Percentiles rank a stretch among this genome's conserved stretches.
These are phyloP conservation scores for Luscinia megarhynchos DNA, from an alignment of 2,797 vertebrate genomes.

Conservation along the genomic window DNA sequence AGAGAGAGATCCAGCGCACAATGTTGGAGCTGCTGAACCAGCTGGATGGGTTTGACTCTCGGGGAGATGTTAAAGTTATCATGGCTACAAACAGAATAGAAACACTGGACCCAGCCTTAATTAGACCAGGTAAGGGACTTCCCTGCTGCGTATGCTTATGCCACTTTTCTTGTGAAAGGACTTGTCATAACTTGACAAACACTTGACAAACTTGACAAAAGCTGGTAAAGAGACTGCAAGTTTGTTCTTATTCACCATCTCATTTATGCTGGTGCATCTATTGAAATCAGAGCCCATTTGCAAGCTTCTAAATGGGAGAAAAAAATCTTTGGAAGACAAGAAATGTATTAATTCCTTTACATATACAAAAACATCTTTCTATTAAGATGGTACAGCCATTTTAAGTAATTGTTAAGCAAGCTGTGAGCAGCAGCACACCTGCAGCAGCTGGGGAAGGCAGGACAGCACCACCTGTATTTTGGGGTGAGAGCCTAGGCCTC, in stretches of 20 bases:
- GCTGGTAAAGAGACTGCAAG: neutral
- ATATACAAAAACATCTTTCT: neutral
- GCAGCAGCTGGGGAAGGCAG: neutral
- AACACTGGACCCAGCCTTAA: conserved; percentile 95
- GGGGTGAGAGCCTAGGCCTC: neutral
- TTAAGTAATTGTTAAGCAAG: neutral
- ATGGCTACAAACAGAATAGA: conserved; percentile 99
- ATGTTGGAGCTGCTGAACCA: conserved; percentile 98
- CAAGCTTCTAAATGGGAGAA: neutral
- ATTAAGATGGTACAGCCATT: neutral
- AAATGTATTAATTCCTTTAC: neutral
- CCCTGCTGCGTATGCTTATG: neutral
- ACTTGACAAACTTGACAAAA: no score
- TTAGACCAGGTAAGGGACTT: conserved; percentile 88
- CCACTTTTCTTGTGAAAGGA: neutral
- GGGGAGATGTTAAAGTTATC: conserved; percentile 97
- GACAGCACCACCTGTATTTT: neutral
- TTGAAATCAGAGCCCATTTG: neutral
- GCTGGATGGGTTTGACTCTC: conserved; percentile 94
- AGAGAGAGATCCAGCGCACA: conserved; percentile 96
- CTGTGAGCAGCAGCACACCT: neutral
- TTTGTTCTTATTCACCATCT: neutral
- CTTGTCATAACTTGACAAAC: neutral
- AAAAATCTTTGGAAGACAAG: neutral
- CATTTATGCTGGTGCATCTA: neutral